Evolutionary conservation across 2,113 vertebrate species (phyloP).

Genomic region (Alouatta palliata): DNA sequence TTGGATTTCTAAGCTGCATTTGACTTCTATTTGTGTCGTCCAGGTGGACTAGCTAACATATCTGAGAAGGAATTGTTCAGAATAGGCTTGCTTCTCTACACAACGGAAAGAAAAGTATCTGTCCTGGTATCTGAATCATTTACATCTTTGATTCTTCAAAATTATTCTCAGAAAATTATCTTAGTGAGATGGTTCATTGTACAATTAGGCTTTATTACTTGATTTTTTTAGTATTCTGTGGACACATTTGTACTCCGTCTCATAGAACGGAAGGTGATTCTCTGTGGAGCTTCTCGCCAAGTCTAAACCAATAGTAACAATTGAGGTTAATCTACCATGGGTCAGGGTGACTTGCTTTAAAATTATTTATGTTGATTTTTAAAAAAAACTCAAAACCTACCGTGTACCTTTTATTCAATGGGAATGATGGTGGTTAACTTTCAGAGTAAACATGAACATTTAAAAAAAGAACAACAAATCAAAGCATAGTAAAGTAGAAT

Average conservation of each 20-base stretch:
- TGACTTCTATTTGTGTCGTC: background rate
- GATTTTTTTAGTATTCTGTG: slow-evolving; percentile 62
- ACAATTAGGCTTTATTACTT: slow-evolving; percentile 66
- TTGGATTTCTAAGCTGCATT: background rate
- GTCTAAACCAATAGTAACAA: background rate
- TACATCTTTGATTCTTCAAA: slow-evolving; percentile 73
- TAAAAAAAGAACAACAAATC: slow-evolving; percentile 19
- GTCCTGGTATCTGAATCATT: slow-evolving; percentile 61
- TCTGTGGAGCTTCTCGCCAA: slow-evolving; percentile 10
- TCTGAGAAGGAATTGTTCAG: background rate
- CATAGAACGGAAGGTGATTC: background rate
- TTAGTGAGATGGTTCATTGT: slow-evolving; percentile 40
- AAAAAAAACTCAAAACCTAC: background rate
- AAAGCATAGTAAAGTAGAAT: background rate
- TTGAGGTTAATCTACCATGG: slow-evolving; percentile 41
- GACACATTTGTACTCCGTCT: slow-evolving; percentile 50
- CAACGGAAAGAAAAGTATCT: slow-evolving; percentile 63
- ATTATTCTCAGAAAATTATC: slow-evolving; percentile 70
- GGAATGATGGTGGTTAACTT: background rate
- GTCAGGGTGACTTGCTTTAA: background rate
- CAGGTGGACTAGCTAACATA: background rate
- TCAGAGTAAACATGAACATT: background rate
- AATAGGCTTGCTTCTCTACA: background rate
- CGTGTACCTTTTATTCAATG: slow-evolving; percentile 39
- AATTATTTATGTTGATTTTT: slow-evolving; percentile 18